Percentiles rank a stretch among this genome's conserved stretches.
phyloP scores from a whole-genome alignment of 2,113 vertebrate genomes.

The Pelodiscus sinensis region DNA sequence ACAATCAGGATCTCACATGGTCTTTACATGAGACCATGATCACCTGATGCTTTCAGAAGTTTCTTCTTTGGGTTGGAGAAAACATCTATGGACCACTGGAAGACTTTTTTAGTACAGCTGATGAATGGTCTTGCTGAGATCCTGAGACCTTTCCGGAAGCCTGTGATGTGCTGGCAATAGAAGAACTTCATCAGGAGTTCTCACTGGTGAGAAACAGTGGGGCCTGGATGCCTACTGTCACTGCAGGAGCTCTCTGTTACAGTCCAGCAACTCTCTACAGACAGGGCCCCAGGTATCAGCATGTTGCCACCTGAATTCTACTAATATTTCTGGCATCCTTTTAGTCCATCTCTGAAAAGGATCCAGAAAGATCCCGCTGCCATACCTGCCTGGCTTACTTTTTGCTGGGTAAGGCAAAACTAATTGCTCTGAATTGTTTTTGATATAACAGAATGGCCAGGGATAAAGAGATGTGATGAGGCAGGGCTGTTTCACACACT shows the following conservation, averaged over 20 bases:
- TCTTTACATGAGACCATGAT: too few relatives aligned
- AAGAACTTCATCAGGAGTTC: not conserved
- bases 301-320: not conserved
- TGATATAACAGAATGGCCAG: not conserved
- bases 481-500: too few relatives aligned
- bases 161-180: not conserved
- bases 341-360: not conserved
- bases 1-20: not conserved
- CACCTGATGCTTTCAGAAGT: too few relatives aligned
- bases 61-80: too few relatives aligned
- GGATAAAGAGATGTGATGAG: too few relatives aligned
- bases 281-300: not conserved
- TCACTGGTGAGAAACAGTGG: not conserved
- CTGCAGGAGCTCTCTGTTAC: not conserved
- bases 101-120: too few relatives aligned
- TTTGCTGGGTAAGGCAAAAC: not conserved
- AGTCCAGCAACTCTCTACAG: not conserved
- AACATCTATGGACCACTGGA: too few relatives aligned
- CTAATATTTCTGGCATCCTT: not conserved
- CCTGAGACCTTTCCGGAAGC: not conserved
- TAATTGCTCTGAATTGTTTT: too few relatives aligned
- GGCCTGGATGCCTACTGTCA: not conserved
- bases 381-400: not conserved
- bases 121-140: too few relatives aligned
- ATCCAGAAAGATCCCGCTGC: too few relatives aligned